phyloP scores from a whole-genome alignment of 2,113 vertebrate species.

The Mungos mungo region DNA sequence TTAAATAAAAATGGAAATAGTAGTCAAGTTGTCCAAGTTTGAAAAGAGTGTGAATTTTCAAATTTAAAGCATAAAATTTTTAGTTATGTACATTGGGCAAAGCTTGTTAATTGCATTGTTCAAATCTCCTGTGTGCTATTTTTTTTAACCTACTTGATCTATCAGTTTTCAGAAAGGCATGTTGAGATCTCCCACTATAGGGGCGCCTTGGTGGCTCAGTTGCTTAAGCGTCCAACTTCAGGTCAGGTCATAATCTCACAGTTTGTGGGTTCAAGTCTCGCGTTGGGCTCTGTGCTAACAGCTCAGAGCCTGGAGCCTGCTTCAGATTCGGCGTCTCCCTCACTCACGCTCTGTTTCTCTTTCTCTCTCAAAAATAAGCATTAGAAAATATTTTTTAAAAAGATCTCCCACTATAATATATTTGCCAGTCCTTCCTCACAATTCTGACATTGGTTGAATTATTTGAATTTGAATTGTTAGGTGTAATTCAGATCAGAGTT shows the following conservation, averaged over 20 bases:
- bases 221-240: too few species aligned
- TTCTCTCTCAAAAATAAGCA: too few species aligned
- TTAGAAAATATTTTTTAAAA: neutral
- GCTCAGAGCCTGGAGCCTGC: too few species aligned
- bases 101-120: neutral
- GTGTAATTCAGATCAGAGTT: neutral
- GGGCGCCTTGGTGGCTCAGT: too few species aligned
- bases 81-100: neutral
- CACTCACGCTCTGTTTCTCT: too few species aligned
- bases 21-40: neutral
- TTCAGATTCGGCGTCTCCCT: too few species aligned
- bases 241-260: too few species aligned
- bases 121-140: neutral
- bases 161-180: neutral
- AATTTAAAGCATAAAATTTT: neutral
- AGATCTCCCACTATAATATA: neutral
- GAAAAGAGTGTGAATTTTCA: neutral
- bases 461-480: neutral
- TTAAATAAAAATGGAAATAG: neutral
- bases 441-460: neutral
- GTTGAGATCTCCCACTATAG: neutral
- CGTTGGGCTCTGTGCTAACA: too few species aligned
- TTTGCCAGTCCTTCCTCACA: neutral
- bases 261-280: too few species aligned
- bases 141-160: neutral